phyloP scores from a whole-genome alignment of 2,113 vertebrate genomes.

The Pluvialis apricaria region DNA sequence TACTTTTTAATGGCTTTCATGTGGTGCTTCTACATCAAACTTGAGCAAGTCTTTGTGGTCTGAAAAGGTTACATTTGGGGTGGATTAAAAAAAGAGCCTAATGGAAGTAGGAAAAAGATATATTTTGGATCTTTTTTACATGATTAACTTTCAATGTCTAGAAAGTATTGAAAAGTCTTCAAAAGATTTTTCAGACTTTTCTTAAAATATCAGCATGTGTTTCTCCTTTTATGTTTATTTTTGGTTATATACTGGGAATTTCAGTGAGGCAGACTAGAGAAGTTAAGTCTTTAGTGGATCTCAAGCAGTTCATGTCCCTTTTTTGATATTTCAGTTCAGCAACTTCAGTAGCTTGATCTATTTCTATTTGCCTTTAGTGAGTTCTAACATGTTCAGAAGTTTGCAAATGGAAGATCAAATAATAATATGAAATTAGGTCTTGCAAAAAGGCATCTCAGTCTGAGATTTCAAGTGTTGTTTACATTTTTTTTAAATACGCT shows the following conservation, averaged over 20 bases:
- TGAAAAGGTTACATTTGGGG: not conserved
- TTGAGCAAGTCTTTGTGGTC: not conserved
- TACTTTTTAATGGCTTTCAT: not conserved
- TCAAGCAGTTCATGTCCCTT: not conserved
- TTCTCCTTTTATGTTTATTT: conserved; percentile 13
- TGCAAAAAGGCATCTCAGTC: not conserved
- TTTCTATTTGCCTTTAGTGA: not conserved
- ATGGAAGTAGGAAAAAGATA: not conserved
- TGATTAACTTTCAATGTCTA: not conserved
- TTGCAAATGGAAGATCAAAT: not conserved
- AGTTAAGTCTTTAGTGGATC: not conserved
- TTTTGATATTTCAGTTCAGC: not conserved
- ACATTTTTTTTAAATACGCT: not conserved
- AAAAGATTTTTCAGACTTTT: not conserved
- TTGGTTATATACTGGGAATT: not conserved
- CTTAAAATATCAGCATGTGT: not conserved
- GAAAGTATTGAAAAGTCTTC: not conserved
- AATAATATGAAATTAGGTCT: not conserved
- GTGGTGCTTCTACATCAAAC: not conserved
- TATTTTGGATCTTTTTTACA: not conserved
- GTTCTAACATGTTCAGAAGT: not conserved
- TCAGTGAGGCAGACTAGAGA: not conserved
- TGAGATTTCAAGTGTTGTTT: not conserved
- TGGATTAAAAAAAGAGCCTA: not conserved
- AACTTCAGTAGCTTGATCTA: not conserved